These are phyloP conservation scores for Chrysolina americana DNA, from an alignment of 2,888 invertebrate species.

Conservation along the genomic window DNA sequence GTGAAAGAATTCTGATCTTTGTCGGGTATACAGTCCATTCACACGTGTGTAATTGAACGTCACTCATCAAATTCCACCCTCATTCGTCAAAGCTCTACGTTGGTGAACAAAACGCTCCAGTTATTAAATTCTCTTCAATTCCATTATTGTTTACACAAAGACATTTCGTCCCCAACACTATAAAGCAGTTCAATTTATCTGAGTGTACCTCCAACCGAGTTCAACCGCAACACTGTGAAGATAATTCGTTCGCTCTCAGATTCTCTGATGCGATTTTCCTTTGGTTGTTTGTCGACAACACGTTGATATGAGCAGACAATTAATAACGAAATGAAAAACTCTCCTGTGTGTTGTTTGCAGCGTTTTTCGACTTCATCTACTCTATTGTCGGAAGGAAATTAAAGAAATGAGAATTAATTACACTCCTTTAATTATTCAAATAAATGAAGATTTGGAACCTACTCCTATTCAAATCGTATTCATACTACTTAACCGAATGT, in stretches of 20 bases:
- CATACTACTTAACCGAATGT: no score
- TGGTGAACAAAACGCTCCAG: not conserved
- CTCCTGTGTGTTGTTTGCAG: no score
- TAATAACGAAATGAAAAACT: no score
- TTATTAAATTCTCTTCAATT: not conserved
- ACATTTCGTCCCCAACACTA: slow-evolving; percentile 9
- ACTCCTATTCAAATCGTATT: no score
- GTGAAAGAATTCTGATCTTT: no score
- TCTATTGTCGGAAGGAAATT: no score
- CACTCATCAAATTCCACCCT: not conserved
- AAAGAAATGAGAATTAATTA: no score
- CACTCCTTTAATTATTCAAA: no score
- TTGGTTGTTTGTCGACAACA: not conserved
- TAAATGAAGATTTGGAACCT: no score
- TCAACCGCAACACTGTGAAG: not conserved
- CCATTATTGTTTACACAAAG: not conserved
- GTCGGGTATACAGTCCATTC: not conserved
- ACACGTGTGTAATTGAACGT: not conserved
- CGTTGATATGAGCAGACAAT: not conserved
- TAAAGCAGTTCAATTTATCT: slow-evolving; percentile 11
- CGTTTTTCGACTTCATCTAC: no score
- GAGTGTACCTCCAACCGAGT: slow-evolving; percentile 4
- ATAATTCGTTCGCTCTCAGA: not conserved
- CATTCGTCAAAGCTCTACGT: not conserved
- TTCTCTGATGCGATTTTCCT: not conserved